phyloP scores from a whole-genome alignment of 2,797 vertebrate genomes.

The Rallus crepitans region DNA sequence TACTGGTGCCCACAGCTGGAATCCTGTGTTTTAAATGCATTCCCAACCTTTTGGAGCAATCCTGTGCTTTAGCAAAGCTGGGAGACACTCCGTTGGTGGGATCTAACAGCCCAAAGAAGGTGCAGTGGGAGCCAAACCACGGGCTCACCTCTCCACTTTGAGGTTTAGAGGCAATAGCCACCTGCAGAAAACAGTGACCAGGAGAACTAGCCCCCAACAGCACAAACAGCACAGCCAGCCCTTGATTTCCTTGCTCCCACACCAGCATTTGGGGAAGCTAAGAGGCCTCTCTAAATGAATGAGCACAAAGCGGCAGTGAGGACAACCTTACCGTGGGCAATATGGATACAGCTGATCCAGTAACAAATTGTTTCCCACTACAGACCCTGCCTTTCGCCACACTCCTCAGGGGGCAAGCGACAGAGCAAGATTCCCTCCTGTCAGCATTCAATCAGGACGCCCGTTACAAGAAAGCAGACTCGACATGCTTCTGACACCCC shows the following conservation, averaged over 20 bases:
- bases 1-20: neutral
- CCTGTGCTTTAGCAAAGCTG: neutral
- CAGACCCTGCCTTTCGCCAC: neutral
- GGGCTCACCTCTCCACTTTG: neutral
- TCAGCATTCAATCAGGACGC: neutral
- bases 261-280: neutral
- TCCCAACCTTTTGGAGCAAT: neutral
- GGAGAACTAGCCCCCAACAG: neutral
- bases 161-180: neutral
- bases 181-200: neutral
- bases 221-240: neutral
- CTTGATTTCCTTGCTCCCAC: neutral
- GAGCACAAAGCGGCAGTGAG: neutral
- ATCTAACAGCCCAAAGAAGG: conserved; percentile 5
- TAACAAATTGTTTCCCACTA: neutral
- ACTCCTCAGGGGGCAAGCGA: neutral
- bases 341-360: neutral
- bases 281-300: neutral
- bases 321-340: neutral
- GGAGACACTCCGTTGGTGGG: conserved; percentile 54
- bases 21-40: neutral
- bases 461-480: neutral
- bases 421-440: neutral
- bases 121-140: neutral
- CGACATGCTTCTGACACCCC: neutral